A percentile compares a stretch with the other conserved stretches of the same genome.
These are phyloP conservation scores for Actinia tenebrosa DNA, from an alignment of 64 coral and sea anemone genomes.

Conservation along the genomic window DNA sequence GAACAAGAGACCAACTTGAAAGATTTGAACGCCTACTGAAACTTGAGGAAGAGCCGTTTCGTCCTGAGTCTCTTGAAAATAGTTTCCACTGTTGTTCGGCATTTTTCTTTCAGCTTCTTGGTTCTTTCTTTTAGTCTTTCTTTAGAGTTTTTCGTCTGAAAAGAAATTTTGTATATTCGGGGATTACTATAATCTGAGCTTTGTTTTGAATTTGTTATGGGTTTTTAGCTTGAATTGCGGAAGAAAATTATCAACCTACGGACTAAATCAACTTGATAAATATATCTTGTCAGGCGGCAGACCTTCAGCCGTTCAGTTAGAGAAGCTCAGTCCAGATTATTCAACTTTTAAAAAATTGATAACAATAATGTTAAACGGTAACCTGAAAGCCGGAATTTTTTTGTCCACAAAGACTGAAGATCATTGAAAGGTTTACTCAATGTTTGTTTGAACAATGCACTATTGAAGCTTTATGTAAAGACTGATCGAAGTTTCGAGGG, in stretches of 20 bases:
- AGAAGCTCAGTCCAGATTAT: neutral
- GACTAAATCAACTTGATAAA: too few species aligned
- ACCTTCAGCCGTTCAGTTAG: neutral
- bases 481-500: neutral
- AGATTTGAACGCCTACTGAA: neutral
- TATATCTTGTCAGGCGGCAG: neutral
- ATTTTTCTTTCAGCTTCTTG: neutral
- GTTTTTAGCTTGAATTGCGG: too few species aligned
- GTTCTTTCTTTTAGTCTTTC: neutral
- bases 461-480: neutral
- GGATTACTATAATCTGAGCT: neutral
- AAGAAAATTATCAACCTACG: too few species aligned
- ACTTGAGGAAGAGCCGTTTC: neutral
- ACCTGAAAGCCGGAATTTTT: neutral
- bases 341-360: neutral
- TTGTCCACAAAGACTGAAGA: neutral
- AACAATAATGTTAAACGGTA: too few species aligned
- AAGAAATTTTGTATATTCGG: neutral
- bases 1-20: constrained; percentile 40
- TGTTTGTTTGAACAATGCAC: neutral
- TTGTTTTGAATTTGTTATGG: too few species aligned
- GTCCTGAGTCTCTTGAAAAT: neutral
- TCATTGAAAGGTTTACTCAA: neutral
- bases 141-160: neutral
- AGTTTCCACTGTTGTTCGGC: neutral